These are phyloP conservation scores for Pogonognathellus flavescens DNA, from an alignment of 1,140 invertebrate genomes.

Conservation along the genomic window DNA sequence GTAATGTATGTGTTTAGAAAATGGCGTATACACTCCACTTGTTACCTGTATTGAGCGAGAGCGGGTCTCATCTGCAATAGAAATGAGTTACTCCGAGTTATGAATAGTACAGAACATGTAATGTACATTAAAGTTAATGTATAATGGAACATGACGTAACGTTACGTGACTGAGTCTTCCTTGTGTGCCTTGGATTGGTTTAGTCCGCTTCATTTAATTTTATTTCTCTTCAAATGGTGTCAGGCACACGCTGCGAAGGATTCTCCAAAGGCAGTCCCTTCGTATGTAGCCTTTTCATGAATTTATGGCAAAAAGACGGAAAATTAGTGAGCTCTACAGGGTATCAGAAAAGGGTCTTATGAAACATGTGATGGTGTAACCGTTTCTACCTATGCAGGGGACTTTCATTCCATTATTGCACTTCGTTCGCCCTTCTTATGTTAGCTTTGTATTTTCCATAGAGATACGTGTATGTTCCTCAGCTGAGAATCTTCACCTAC, in stretches of 20 bases:
- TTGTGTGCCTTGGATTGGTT: conserved; percentile 19
- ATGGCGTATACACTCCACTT: no score
- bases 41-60: no score
- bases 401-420: background rate
- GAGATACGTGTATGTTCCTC: background rate
- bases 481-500: conserved; percentile 38
- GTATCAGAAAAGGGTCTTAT: conserved; percentile 32
- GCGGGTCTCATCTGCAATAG: background rate
- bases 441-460: background rate
- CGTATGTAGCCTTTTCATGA: conserved; percentile 38
- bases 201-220: conserved; percentile 49
- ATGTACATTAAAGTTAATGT: conserved; percentile 35
- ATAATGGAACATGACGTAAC: background rate
- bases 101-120: conserved; percentile 28
- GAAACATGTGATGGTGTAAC: conserved; percentile 39
- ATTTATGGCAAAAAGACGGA: conserved; percentile 61
- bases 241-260: conserved; percentile 58
- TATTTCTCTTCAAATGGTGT: conserved; percentile 56
- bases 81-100: conserved; percentile 26
- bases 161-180: conserved; percentile 12
- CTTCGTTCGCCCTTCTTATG: background rate
- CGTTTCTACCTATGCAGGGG: background rate
- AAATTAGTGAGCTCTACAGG: conserved; percentile 59
- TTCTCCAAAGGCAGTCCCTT: conserved; percentile 44
- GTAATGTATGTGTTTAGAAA: no score